Percentiles rank a stretch among this genome's conserved stretches.
phyloP scores from a whole-genome alignment of 1,140 invertebrate genomes.

The Gonatopus flavifemur region DNA sequence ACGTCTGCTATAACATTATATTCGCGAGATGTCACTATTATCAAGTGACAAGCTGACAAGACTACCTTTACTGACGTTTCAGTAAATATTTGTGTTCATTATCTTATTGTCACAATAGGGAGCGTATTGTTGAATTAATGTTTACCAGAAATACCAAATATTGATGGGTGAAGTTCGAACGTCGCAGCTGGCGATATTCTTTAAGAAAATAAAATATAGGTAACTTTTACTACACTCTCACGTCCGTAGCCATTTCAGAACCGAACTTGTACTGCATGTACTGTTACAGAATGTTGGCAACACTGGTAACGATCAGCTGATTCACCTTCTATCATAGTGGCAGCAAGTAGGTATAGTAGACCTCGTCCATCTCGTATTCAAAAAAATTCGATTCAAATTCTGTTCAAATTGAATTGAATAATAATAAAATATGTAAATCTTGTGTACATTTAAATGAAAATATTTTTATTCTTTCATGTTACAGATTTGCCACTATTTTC shows the following conservation, averaged over 20 bases:
- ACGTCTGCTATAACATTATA: conserved; percentile 40
- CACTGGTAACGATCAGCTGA: conserved; percentile 45
- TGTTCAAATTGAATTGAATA: too few species aligned
- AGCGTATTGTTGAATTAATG: not conserved
- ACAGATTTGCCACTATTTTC: too few species aligned
- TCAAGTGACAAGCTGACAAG: too few species aligned
- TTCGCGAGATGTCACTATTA: conserved; percentile 40
- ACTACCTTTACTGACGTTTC: conserved; percentile 6
- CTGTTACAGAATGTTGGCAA: too few species aligned
- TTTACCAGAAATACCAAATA: conserved; percentile 25
- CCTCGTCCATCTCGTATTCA: too few species aligned
- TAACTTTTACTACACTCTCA: conserved; percentile 25
- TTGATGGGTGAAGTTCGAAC: conserved; percentile 21
- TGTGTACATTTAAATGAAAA: too few species aligned
- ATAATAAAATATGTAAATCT: too few species aligned
- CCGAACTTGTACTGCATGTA: conserved; percentile 13
- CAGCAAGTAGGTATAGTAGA: too few species aligned
- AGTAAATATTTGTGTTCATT: not conserved
- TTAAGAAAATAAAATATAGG: conserved; percentile 31
- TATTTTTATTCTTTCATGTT: too few species aligned
- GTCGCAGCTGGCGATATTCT: conserved; percentile 25
- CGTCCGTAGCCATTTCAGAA: conserved; percentile 35
- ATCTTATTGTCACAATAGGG: not conserved
- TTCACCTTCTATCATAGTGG: too few species aligned
- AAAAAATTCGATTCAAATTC: too few species aligned